Evolutionary conservation across 2,888 invertebrate species (phyloP), one percentile per base, ranked within the genome.

Genomic region (Troglohyphantes excavatus): DNA sequence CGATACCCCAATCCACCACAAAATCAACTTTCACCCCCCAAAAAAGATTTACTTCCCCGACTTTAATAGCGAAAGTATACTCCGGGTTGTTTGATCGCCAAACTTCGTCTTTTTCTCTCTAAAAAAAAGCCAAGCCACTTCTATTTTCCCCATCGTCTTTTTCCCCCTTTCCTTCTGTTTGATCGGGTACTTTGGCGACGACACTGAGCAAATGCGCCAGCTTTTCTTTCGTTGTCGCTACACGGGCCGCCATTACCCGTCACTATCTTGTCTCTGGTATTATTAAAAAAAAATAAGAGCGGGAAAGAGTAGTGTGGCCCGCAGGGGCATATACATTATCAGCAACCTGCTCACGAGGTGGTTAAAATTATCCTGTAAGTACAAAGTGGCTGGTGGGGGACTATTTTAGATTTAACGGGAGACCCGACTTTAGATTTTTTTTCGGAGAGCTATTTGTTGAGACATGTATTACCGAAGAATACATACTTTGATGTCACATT

Each of bases 341-440:
- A 43, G 65, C 2, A 78, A 65, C 65, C 39, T 23, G 76, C 76
- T 76, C 76, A 63, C 61, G 76, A 21, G 21, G 78, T 65, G 78
- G 78, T 78, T 78, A 65, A 78, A 78, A 78, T 78, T 65, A 78
- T 65, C 78, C 78, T 61, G 53, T 33, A 76, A 76, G 33, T 61
- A 61, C 61, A 61, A 78, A 78, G 78, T 78, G 63, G 78, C 63
- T 78, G 65, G 39, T 26, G 65, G 46, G 46, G 46, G 46, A 23
- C 53, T 53, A 53, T 72, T 72, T 72, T 46, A 17, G 63, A 26
- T 7, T 2, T 21, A 26, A 7, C n/a, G n/a, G n/a, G 17, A 27
- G 17, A 72, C 39, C 19, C n/a, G 65, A 26, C 29, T 27, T 65
- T 2, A 23, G 65, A 26, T 27, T 21, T 61, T n/a, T 61, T 61